Conservation (phyloP, 2,113 vertebrate species). For the Propithecus coquereli region DNA sequence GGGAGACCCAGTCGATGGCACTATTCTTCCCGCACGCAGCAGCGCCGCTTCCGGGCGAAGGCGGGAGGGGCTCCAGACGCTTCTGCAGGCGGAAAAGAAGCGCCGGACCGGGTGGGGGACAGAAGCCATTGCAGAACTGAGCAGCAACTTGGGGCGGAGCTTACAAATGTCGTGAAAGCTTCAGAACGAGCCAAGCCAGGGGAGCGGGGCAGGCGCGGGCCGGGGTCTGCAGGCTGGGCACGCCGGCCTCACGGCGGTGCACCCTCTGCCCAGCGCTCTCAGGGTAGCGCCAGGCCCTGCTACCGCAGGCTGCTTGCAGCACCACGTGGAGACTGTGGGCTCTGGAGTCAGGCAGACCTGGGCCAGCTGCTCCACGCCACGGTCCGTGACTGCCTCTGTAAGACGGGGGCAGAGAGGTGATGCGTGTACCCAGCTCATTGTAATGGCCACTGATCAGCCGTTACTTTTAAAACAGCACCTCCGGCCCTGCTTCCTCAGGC, state of each 20-base stretch:
- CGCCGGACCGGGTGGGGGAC: background rate
- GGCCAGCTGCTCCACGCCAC: rapidly evolving
- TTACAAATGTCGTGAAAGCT: rapidly evolving
- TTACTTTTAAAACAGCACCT: rapidly evolving
- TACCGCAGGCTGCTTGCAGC: rapidly evolving
- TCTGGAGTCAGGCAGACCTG: background rate
- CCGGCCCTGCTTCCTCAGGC: background rate
- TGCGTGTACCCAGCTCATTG: rapidly evolving
- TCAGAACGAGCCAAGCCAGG: background rate
- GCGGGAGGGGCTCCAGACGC: background rate
- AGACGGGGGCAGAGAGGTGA: rapidly evolving
- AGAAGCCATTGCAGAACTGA: background rate
- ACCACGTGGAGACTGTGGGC: rapidly evolving
- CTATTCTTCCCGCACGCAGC: background rate
- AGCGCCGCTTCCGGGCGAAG: background rate
- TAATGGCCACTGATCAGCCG: rapidly evolving
- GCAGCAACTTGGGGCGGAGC: background rate
- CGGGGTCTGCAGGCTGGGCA: background rate
- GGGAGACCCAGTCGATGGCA: background rate
- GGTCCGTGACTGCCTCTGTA: background rate
- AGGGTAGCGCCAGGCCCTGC: background rate
- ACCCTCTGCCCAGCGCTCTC: background rate
- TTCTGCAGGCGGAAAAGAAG: background rate
- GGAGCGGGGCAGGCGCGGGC: rapidly evolving
- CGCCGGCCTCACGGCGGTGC: rapidly evolving